These are phyloP conservation scores for Daktulosphaira vitifoliae DNA, from an alignment of 1,140 invertebrate genomes.

Conservation along the genomic window DNA sequence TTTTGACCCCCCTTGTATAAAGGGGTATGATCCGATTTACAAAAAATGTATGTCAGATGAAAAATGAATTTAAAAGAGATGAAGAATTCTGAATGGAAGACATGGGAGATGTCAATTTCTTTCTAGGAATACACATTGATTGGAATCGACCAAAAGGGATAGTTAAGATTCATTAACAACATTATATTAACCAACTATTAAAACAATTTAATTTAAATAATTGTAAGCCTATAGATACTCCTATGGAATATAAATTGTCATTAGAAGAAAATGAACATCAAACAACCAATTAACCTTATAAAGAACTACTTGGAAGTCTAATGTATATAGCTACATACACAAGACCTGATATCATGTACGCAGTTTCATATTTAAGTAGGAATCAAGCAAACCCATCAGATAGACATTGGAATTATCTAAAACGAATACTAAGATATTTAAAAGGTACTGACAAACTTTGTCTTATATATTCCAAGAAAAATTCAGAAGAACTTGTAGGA, in stretches of 20 bases:
- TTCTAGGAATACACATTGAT: too few species aligned
- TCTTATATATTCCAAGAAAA: not conserved
- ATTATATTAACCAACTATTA: constrained; percentile 2
- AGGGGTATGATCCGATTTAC: too few species aligned
- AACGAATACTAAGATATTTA: constrained; percentile 8
- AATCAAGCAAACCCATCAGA: not conserved
- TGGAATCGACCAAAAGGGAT: too few species aligned
- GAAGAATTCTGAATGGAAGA: too few species aligned
- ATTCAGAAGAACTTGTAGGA: too few species aligned
- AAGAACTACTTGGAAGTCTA: not conserved
- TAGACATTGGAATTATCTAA: not conserved
- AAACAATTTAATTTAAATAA: not conserved
- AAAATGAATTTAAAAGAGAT: too few species aligned
- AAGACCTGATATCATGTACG: constrained; percentile 9
- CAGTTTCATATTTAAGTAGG: constrained; percentile 4
- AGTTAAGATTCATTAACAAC: not conserved
- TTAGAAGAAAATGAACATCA: not conserved
- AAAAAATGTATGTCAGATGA: too few species aligned
- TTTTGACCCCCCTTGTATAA: too few species aligned
- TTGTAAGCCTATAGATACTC: not conserved
- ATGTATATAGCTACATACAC: constrained; percentile 1
- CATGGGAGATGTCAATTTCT: too few species aligned
- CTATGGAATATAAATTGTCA: constrained; percentile 4
- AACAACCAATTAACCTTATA: not conserved
- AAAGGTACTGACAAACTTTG: not conserved